phyloP scores from a whole-genome alignment of 2,113 vertebrate species.

The Vulpes ferrilata region DNA sequence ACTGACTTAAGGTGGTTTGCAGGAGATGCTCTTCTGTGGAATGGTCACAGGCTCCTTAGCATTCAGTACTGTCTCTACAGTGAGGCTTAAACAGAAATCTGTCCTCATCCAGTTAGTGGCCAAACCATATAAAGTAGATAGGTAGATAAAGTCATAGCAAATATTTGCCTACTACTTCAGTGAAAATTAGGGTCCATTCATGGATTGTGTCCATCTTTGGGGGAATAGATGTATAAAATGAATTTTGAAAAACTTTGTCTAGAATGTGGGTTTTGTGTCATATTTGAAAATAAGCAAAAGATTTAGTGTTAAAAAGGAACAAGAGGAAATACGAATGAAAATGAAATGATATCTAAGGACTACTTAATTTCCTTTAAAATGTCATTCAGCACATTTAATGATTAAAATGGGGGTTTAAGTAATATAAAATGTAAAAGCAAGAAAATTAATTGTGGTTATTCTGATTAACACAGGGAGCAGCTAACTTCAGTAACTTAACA shows the following conservation, averaged over 20 bases:
- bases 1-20: not conserved
- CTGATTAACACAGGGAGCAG: not conserved
- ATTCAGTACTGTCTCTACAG: not conserved
- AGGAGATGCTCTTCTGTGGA: not conserved
- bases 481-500: not conserved
- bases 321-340: not conserved
- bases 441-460: not conserved
- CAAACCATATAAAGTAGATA: not conserved
- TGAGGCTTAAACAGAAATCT: conserved; percentile 49
- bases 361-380: conserved; percentile 47
- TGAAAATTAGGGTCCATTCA: not conserved
- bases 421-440: conserved; percentile 16
- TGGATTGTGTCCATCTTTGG: not conserved
- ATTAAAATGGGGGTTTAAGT: conserved; percentile 46
- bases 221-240: not conserved
- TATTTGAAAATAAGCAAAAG: conserved; percentile 27
- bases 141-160: conserved; percentile 44
- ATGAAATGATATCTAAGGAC: conserved; percentile 11
- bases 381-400: not conserved
- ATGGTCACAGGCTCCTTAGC: not conserved
- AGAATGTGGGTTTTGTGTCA: not conserved
- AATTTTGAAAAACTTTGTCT: not conserved
- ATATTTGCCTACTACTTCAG: conserved; percentile 47
- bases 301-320: not conserved
- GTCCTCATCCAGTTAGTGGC: not conserved